A percentile compares a stretch with the other conserved stretches of the same genome.
phyloP scores from a whole-genome alignment of 2,797 vertebrate genomes.

The Tapera naevia region DNA sequence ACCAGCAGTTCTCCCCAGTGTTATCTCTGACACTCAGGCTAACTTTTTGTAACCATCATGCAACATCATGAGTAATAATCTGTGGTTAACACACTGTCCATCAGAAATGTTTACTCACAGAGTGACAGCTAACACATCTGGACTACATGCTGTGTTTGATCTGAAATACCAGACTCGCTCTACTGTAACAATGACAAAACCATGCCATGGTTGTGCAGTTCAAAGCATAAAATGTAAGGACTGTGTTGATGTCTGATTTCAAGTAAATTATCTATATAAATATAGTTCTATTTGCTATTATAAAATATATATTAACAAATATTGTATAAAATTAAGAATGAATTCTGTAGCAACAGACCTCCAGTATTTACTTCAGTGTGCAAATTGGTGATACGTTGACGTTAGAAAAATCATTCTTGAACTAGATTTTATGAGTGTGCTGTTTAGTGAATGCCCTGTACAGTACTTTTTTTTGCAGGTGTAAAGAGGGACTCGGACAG shows the following conservation, averaged over 20 bases:
- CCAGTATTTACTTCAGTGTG: neutral
- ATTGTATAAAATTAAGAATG: neutral
- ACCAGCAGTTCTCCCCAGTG: constrained; percentile 28
- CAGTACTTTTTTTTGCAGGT: neutral
- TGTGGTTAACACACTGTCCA: constrained; percentile 71
- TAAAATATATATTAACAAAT: neutral
- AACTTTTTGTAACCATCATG: constrained; percentile 44
- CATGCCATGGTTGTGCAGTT: constrained; percentile 43
- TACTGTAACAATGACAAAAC: constrained; percentile 57
- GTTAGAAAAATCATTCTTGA: neutral
- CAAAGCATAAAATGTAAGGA: constrained; percentile 25
- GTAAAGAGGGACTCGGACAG: neutral
- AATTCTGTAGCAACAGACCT: neutral
- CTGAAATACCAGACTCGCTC: constrained; percentile 64
- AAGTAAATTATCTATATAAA: neutral
- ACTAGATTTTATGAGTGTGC: neutral
- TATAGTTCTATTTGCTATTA: neutral
- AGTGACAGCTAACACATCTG: constrained; percentile 69
- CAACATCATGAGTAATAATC: constrained; percentile 59
- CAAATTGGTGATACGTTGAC: neutral
- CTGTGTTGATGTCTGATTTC: neutral
- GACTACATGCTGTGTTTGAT: constrained; percentile 67
- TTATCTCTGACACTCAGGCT: constrained; percentile 53
- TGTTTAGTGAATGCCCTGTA: neutral
- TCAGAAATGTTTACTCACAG: constrained; percentile 71